Evolutionary conservation across 2,888 invertebrate genomes (phyloP), one percentile per base, ranked within the genome.

Genomic region (Troides helena): DNA sequence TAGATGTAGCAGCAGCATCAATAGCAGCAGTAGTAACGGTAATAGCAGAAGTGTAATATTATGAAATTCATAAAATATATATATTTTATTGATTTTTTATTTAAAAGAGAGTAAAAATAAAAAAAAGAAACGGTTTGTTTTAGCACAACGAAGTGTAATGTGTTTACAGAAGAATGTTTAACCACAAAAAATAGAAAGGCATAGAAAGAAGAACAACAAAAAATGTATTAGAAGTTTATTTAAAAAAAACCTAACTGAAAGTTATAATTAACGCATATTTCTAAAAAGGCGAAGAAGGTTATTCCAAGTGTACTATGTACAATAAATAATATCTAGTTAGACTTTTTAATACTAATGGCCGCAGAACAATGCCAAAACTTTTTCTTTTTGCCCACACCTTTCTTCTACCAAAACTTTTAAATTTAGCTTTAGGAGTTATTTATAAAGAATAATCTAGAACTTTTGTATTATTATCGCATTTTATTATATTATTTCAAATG

Each of bases 281-380:
- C 53, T 64, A 56, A 60, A 53, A 12, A 43, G 30, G 25, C 36
- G 59, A 43, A 53, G 59, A 62, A 67, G 46, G 57, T 58, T 63
- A 70, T 61, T 70, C 25, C 46, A 61, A 61, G 77, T 78, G 84
- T 87, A 87, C 86, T 89, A 85, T 82, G 89, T 89, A 89, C 87
- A 88, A 90, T 89, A 89, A 89, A 89, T 88, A 82, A 81, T 79
- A 78, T 73, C 71, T 77, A 78, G 79, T 71, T 75, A 76, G 62
- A 60, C 21, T 59, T 36, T 64, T 69, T 72, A 72, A 72, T 69
- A 68, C 73, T 72, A 72, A 60, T 64, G 56, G 64, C 57, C 53
- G 53, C 18, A 53, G 5, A 53, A 53, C 6, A 53, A 12, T 5
- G 18, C 18, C 18, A n/a, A 53, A 53, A 53, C n/a, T 18, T 53